Percentiles rank a stretch among this genome's conserved stretches.
Evolutionary conservation across 2,797 vertebrate species (phyloP).

Genomic region (Enteromius anoplus): DNA sequence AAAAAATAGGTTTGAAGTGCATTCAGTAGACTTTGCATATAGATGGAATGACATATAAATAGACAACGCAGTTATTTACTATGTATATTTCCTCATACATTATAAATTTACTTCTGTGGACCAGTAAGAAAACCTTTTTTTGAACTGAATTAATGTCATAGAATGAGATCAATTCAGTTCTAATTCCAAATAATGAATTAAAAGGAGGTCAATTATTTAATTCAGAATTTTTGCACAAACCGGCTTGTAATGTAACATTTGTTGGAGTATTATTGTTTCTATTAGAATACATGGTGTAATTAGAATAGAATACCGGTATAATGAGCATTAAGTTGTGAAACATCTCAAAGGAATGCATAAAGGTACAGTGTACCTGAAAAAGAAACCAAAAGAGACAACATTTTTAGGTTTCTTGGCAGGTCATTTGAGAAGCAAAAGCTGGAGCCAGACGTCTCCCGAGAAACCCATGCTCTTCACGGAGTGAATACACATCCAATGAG

Average conservation of each 20-base stretch:
- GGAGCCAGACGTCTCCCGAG: not conserved
- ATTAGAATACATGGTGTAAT: not conserved
- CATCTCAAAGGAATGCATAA: not conserved
- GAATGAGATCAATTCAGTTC: not conserved
- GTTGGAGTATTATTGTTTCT: not conserved
- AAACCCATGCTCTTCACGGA: conserved; percentile 11
- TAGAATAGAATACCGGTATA: not conserved
- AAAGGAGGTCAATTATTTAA: not conserved
- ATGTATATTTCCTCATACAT: not conserved
- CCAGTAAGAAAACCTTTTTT: not conserved
- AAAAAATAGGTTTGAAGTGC: not conserved
- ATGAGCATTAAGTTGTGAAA: not conserved
- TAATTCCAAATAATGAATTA: not conserved
- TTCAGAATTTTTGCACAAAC: not conserved
- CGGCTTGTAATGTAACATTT: not conserved
- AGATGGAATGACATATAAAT: not conserved
- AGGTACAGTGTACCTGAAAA: not conserved
- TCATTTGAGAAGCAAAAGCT: conserved; percentile 7
- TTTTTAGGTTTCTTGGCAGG: conserved; percentile 16
- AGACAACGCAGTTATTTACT: not conserved
- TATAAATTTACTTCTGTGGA: not conserved
- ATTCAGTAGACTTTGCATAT: not conserved
- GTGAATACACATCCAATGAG: conserved; percentile 13
- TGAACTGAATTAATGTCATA: no score
- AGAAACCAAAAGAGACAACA: not conserved